Base-by-base conservation (phyloP, 1,140 invertebrate genomes). In the Aphidius gifuensis region DNA sequence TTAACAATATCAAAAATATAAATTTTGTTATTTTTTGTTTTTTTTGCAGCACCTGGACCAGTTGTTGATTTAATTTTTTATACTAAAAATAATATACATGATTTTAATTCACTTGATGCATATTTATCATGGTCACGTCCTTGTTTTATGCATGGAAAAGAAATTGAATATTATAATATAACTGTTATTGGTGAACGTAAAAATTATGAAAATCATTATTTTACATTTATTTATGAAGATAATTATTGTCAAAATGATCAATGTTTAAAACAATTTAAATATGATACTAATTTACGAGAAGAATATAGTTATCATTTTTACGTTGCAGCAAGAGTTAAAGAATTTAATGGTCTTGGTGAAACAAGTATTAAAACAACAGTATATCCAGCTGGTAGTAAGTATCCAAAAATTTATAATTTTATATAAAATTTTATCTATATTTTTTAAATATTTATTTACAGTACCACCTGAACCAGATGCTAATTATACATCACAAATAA, bases 361-460 rank as follows among this genome's bases (percentile, higher is more conserved):
- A 23, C 9, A 9, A 53, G 55, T 48, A 21, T 46, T 48, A 61
- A 46, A 23, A 61, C 16, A 8, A n/a, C 69, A 7, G 11, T 39
- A 23, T 77, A 70, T 64, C 77, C 76, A n/a, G 68, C 75, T 59
- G 76, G 74, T 64, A 74, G 76, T 78, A 68, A 65, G 74, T 69
- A n/a, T 55, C 7, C 11, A 42, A 56, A 38, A 21, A 55, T 50
- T 49, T 64, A 60, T 57, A 16, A 40, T 43, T 39, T 11, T 46
- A 49, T n/a, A 49, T 50, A 53, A 50, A 45, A 56, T 54, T 32
- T 53, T 39, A 56, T 46, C 23, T 56, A 7, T 61, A 55, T 21
- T 61, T 48, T 61, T 62, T 51, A 11, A 38, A 55, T 60, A 32
- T 58, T 46, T 43, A 69, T 59, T 32, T 2, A 44, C n/a, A 79